Evolutionary conservation across 2,113 vertebrate genomes (phyloP).

Genomic region (Ploceus nigricollis): DNA sequence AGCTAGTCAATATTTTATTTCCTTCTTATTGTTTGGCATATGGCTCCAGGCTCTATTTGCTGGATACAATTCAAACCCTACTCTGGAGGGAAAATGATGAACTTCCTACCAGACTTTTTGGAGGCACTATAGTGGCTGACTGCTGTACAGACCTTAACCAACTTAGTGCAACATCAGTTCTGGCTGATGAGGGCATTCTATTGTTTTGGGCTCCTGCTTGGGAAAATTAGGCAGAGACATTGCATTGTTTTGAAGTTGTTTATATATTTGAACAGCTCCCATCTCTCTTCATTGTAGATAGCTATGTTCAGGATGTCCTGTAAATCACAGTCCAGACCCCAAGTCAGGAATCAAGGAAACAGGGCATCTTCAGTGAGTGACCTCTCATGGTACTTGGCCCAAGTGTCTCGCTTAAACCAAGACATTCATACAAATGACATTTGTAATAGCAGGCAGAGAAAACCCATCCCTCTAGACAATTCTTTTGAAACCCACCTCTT

Average conservation of each 20-base stretch:
- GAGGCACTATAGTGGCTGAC: not conserved
- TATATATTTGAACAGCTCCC: not conserved
- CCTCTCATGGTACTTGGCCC: not conserved
- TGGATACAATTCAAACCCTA: not conserved
- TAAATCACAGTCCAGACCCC: not conserved
- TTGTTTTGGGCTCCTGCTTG: not conserved
- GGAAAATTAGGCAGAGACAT: not conserved
- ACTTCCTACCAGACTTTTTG: not conserved
- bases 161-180: not conserved
- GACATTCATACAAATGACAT: not conserved
- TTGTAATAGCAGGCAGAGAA: not conserved
- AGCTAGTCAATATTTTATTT: constrained; percentile 32
- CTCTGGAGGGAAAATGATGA: not conserved
- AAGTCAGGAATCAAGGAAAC: not conserved
- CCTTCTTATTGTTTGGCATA: not conserved
- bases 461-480: not conserved
- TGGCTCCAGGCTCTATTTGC: not conserved
- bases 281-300: not conserved
- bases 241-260: not conserved
- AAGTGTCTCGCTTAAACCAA: not conserved
- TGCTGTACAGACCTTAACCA: not conserved
- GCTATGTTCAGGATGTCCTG: not conserved
- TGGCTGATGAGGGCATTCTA: not conserved
- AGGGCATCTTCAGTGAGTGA: not conserved
- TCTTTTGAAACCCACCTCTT: not conserved